Evolutionary conservation across 2,797 vertebrate genomes (phyloP).

Genomic region (Chaetophractus vellerosus): DNA sequence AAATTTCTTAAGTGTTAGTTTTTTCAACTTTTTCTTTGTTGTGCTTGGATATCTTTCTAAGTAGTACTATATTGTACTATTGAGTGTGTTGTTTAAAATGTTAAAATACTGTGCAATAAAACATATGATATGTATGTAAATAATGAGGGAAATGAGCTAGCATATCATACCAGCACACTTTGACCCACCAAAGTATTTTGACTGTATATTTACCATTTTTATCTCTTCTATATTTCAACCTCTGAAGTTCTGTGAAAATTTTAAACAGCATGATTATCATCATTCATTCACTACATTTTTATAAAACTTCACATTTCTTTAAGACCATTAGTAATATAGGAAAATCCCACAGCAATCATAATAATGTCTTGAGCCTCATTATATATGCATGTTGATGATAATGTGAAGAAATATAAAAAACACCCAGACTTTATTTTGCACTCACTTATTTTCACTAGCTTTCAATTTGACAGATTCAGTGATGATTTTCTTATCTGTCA

Average conservation of each 20-base stretch:
- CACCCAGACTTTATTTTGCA: not conserved
- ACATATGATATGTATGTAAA: not conserved
- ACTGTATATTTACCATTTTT: not conserved
- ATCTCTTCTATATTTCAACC: not conserved
- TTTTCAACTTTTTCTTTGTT: not conserved
- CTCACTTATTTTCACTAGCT: conserved; percentile 2
- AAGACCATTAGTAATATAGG: not conserved
- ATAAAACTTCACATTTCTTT: conserved; percentile 10
- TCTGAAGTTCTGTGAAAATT: not conserved
- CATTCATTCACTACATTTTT: not conserved
- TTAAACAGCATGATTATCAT: not conserved
- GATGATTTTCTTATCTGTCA: conserved; percentile 54
- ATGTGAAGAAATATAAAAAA: not conserved
- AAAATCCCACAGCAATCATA: not conserved
- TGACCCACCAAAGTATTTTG: not conserved
- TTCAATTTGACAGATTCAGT: not conserved
- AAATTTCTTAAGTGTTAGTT: not conserved
- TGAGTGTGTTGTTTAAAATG: not conserved
- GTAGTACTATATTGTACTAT: not conserved
- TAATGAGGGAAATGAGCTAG: not conserved
- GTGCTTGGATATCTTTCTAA: not conserved
- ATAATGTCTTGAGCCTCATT: not conserved
- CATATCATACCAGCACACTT: not conserved
- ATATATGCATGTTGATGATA: not conserved
- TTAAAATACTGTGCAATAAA: not conserved